phyloP scores from a whole-genome alignment of 2,797 vertebrate genomes.

The Tenualosa thibaudeaui region DNA sequence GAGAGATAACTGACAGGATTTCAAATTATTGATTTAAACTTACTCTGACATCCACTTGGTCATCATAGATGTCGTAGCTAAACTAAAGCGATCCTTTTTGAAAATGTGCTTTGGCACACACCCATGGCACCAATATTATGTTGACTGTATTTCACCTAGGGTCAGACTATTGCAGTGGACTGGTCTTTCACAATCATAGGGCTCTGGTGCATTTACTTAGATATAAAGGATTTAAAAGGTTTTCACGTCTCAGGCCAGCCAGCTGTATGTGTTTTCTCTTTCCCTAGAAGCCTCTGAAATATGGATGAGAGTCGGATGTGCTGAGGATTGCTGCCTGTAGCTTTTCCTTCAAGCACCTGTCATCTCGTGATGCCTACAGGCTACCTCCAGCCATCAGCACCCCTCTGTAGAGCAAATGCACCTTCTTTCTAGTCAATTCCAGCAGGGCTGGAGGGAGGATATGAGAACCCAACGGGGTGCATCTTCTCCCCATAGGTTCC shows the following conservation, averaged over 20 bases:
- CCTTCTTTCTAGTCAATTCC: constrained; percentile 21
- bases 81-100: neutral
- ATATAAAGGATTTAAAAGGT: constrained; percentile 49
- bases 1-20: neutral
- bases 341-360: constrained; percentile 54
- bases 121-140: constrained; percentile 22
- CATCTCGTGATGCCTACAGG: constrained; percentile 36
- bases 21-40: neutral
- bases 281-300: constrained; percentile 57
- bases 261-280: constrained; percentile 31
- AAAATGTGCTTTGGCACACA: neutral
- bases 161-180: constrained; percentile 39
- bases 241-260: constrained; percentile 34
- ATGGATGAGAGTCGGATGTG: constrained; percentile 62
- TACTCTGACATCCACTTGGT: neutral
- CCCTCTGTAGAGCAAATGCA: constrained; percentile 40
- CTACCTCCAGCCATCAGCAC: constrained; percentile 23
- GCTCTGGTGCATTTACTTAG: constrained; percentile 44
- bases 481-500: neutral
- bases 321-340: constrained; percentile 51
- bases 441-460: constrained; percentile 26
- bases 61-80: neutral
- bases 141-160: constrained; percentile 29
- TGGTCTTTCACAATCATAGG: neutral
- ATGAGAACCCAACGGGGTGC: neutral